Percentiles rank a stretch among this genome's conserved stretches.
Conservation (phyloP, 2,113 vertebrate species). For the Seriola dumerili region DNA sequence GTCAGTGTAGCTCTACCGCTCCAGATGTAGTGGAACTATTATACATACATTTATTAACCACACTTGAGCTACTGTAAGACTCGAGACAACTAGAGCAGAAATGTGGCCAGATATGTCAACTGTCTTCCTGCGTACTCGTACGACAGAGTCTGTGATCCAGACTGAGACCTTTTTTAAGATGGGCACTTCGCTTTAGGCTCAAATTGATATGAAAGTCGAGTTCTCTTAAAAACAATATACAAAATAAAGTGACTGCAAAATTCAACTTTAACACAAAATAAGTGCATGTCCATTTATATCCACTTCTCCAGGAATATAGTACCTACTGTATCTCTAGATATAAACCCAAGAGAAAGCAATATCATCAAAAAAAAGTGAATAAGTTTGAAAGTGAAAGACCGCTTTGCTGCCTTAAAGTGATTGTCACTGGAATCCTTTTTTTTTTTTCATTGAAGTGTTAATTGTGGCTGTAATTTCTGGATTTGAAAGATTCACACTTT, state of each 20-base stretch:
- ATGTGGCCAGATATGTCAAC: conserved; percentile 21
- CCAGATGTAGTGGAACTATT: conserved; percentile 29
- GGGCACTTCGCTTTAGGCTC: conserved; percentile 40
- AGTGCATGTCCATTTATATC: conserved; percentile 35
- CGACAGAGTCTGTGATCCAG: conserved; percentile 6
- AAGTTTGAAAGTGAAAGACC: conserved; percentile 9
- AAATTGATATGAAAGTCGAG: conserved; percentile 21
- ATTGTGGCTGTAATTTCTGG: background rate
- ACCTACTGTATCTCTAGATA: background rate
- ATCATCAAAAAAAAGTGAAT: conserved; percentile 15
- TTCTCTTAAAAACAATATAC: conserved; percentile 50
- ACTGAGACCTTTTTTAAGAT: conserved; percentile 26
- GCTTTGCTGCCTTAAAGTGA: conserved; percentile 52
- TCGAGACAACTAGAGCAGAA: conserved; percentile 27
- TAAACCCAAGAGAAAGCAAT: conserved; percentile 23
- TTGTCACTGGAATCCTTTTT: conserved; percentile 30
- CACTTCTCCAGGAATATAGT: conserved; percentile 9
- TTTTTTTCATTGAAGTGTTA: background rate
- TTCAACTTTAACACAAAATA: conserved; percentile 30
- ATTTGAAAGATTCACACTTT: background rate
- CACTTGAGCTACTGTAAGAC: conserved; percentile 33
- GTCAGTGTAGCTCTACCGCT: conserved; percentile 6
- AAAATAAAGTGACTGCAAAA: conserved; percentile 57
- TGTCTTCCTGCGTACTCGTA: background rate
- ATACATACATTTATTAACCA: conserved; percentile 42